Evolutionary conservation across 2,113 vertebrate species (phyloP).

Genomic region (Vulpes vulpes): DNA sequence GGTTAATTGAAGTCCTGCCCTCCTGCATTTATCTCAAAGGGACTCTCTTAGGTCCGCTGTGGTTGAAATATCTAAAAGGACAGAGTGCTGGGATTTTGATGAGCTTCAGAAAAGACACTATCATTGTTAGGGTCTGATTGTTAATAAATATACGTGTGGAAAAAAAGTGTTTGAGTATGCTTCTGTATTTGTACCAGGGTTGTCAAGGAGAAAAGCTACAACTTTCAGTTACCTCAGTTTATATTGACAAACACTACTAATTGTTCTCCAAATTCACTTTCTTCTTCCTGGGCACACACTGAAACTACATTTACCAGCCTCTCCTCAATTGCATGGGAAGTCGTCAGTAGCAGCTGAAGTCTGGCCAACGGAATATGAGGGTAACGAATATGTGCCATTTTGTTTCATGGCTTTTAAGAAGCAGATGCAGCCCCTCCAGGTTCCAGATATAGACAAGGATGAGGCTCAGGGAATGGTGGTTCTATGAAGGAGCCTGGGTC

Average conservation of each 20-base stretch:
- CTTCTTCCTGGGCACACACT: background rate
- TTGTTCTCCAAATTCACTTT: background rate
- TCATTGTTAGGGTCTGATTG: background rate
- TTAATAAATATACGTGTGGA: background rate
- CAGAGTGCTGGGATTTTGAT: background rate
- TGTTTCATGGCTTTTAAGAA: background rate
- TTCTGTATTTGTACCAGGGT: background rate
- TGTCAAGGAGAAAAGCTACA: background rate
- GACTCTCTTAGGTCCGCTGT: background rate
- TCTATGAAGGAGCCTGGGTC: background rate
- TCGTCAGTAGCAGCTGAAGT: background rate
- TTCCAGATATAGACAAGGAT: too few species aligned
- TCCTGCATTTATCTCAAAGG: background rate
- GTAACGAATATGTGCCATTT: too few species aligned
- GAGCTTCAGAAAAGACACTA: background rate
- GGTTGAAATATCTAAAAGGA: background rate
- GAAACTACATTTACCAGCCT: background rate
- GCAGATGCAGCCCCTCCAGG: fast-evolving
- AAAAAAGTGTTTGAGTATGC: background rate
- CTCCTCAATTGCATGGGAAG: background rate
- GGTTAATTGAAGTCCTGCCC: background rate
- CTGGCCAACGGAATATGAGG: background rate
- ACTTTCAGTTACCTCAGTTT: background rate
- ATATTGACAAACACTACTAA: background rate
- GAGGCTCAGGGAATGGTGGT: background rate